These are phyloP conservation scores for Peromyscus maniculatus DNA, from an alignment of 2,113 vertebrate species.

Conservation along the genomic window DNA sequence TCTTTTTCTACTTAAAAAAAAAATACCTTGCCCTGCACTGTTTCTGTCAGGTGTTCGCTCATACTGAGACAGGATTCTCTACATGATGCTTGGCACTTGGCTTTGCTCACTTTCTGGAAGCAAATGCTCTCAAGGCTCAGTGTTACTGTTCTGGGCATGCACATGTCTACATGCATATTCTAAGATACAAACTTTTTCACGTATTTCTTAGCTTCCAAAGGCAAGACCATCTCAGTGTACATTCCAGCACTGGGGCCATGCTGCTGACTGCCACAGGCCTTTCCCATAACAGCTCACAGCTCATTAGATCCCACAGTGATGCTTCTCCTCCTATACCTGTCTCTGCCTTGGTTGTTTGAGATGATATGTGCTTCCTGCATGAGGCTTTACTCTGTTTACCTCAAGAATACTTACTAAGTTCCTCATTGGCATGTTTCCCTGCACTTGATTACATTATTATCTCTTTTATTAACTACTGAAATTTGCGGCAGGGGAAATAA, in stretches of 20 bases:
- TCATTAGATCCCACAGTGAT: background rate
- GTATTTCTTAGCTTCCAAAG: background rate
- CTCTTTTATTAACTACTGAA: background rate
- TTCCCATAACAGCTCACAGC: background rate
- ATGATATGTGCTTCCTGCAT: background rate
- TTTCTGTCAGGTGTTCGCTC: background rate
- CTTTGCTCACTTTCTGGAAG: background rate
- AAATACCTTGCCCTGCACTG: fast-evolving
- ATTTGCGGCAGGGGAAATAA: background rate
- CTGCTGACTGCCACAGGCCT: background rate
- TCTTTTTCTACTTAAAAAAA: conserved; percentile 21
- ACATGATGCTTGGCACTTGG: background rate
- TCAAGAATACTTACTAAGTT: background rate
- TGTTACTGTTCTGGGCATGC: background rate
- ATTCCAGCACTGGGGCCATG: background rate
- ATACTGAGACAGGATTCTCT: background rate
- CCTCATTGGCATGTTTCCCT: background rate
- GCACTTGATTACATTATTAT: background rate
- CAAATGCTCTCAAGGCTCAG: background rate
- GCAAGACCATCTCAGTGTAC: background rate
- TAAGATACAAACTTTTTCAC: background rate
- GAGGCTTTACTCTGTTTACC: background rate
- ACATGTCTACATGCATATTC: background rate
- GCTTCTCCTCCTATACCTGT: background rate
- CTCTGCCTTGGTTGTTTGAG: background rate